Evolutionary conservation across 2,113 vertebrate species (phyloP).

Genomic region (Dicaeum eximium): DNA sequence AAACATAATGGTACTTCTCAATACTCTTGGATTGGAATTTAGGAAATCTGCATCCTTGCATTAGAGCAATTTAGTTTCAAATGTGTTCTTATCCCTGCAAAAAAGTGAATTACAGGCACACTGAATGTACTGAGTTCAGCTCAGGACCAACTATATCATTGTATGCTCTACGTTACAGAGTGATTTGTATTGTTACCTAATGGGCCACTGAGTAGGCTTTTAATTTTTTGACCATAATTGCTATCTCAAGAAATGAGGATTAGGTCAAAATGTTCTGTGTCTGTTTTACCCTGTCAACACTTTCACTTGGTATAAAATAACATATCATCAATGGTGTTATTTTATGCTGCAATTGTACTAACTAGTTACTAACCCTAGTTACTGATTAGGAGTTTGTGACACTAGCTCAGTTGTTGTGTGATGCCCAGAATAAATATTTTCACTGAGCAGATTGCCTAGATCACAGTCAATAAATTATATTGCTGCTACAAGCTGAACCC

Average conservation of each 20-base stretch:
- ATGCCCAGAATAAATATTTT: neutral
- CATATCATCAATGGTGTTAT: fast-evolving
- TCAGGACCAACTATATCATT: neutral
- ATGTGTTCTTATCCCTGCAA: neutral
- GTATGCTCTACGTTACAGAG: neutral
- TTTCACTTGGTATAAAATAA: neutral
- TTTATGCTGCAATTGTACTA: neutral
- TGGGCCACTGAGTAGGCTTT: neutral
- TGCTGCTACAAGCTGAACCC: neutral
- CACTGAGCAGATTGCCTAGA: neutral
- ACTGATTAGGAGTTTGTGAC: neutral
- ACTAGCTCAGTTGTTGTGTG: neutral
- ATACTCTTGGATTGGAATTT: neutral
- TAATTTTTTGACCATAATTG: neutral
- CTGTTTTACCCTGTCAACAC: neutral
- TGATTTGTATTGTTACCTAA: neutral
- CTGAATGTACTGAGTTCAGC: neutral
- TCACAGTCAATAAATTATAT: neutral
- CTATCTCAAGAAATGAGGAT: neutral
- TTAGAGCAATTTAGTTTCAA: neutral
- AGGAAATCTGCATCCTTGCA: neutral
- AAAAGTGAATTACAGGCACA: neutral
- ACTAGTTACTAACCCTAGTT: neutral
- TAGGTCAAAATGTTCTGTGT: neutral
- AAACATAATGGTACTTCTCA: neutral